Evolutionary conservation across 2,113 vertebrate genomes (phyloP).

Genomic region (Hippocampus abdominalis): DNA sequence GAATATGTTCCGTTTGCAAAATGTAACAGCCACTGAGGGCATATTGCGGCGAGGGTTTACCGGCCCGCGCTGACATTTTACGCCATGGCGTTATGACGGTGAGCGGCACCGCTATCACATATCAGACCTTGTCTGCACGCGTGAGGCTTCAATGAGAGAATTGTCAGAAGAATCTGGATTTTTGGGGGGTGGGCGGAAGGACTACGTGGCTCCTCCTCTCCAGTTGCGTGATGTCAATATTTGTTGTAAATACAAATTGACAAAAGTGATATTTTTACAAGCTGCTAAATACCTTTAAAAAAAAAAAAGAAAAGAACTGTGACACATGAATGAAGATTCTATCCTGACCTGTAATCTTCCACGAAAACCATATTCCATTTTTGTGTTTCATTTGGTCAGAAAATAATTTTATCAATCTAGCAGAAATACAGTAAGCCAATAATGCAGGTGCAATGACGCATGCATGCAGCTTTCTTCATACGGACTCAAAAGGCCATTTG

Average conservation of each 20-base stretch:
- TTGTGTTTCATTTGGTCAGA: neutral
- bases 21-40: slow-evolving; percentile 42
- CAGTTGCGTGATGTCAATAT: neutral
- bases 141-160: slow-evolving; percentile 16
- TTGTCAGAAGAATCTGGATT: slow-evolving; percentile 3
- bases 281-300: too few species aligned
- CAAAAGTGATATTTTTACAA: too few species aligned
- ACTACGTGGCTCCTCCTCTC: neutral
- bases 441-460: too few species aligned
- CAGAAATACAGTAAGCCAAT: neutral
- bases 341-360: neutral
- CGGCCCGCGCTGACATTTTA: slow-evolving; percentile 63
- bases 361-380: neutral
- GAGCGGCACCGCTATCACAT: slow-evolving; percentile 28
- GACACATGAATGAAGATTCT: neutral
- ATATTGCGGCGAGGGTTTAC: slow-evolving; percentile 45
- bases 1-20: slow-evolving; percentile 53
- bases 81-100: slow-evolving; percentile 48
- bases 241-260: too few species aligned
- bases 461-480: too few species aligned
- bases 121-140: slow-evolving; percentile 1
- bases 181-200: neutral
- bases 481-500: too few species aligned
- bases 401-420: neutral
- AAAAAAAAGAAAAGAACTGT: too few species aligned